phyloP scores from a whole-genome alignment of 2,888 invertebrate genomes.

The Phalera bucephala region DNA sequence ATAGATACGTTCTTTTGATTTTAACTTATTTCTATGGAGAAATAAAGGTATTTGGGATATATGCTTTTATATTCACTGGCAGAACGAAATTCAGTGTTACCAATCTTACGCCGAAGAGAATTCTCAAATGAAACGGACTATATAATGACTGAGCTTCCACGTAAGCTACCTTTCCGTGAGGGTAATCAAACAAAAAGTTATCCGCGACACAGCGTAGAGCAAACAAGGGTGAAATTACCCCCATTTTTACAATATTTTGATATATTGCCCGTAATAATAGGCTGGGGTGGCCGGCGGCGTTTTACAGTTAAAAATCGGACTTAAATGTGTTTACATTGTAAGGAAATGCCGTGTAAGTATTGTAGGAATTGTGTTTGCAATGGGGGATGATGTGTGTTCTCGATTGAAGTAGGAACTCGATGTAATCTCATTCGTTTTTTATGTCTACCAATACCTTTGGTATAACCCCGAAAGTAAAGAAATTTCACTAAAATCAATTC shows the following conservation, averaged over 20 bases:
- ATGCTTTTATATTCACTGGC: too few relatives aligned
- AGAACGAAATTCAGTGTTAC: too few relatives aligned
- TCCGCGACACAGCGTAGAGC: conserved; percentile 29
- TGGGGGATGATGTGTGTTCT: conserved; percentile 28
- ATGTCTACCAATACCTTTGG: too few relatives aligned
- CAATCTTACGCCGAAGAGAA: too few relatives aligned
- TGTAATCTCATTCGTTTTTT: not conserved
- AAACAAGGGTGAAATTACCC: conserved; percentile 70
- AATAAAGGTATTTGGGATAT: too few relatives aligned
- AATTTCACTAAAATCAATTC: too few relatives aligned
- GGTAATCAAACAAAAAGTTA: conserved; percentile 38
- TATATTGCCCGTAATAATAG: conserved; percentile 78
- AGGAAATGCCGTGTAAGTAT: conserved; percentile 55
- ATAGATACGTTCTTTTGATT: too few relatives aligned
- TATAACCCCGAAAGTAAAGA: too few relatives aligned
- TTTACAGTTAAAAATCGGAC: conserved; percentile 71
- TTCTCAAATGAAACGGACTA: too few relatives aligned
- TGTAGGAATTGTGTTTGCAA: conserved; percentile 25
- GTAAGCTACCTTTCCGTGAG: conserved; percentile 16
- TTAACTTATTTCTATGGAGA: too few relatives aligned
- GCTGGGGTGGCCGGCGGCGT: conserved; percentile 42
- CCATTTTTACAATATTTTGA: conserved; percentile 72
- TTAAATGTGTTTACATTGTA: conserved; percentile 58
- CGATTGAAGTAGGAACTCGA: not conserved
- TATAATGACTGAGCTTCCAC: conserved; percentile 17